Conservation (phyloP, 2,888 invertebrate genomes). For the Heliconius ismenius region DNA sequence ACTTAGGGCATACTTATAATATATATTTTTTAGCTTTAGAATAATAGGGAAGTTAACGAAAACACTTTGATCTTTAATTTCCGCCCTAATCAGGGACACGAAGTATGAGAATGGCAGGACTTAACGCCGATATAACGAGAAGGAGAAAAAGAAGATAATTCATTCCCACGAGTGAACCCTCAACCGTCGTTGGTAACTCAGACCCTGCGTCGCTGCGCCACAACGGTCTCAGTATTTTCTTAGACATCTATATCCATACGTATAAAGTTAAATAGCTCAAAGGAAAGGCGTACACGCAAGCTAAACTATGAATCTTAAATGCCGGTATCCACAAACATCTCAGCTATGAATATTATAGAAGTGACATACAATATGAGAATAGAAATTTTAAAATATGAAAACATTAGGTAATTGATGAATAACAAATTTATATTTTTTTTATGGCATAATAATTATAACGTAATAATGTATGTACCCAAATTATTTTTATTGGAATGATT, state of each 20-base stretch:
- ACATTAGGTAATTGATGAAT: too few species aligned
- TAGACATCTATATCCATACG: conserved; percentile 19
- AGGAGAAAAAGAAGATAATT: neutral
- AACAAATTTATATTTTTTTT: too few species aligned
- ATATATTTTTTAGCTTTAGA: neutral
- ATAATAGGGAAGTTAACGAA: neutral
- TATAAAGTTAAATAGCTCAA: conserved; percentile 31
- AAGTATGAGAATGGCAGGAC: neutral
- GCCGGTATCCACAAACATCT: conserved; percentile 50
- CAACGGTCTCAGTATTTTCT: neutral
- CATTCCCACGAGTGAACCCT: neutral
- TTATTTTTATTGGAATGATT: neutral
- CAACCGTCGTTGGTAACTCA: neutral
- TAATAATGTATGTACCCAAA: neutral
- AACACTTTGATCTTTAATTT: neutral
- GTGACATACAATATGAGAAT: conserved; percentile 10
- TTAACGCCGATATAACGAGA: neutral
- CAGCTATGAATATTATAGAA: conserved; percentile 39
- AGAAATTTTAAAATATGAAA: neutral
- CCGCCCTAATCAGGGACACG: neutral
- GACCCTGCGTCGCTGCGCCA: neutral
- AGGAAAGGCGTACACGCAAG: conserved; percentile 44
- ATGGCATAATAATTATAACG: too few species aligned
- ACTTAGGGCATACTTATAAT: neutral
- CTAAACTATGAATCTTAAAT: conserved; percentile 51